Evolutionary conservation across 2,113 vertebrate genomes (phyloP).

Genomic region (Misgurnus anguillicaudatus): DNA sequence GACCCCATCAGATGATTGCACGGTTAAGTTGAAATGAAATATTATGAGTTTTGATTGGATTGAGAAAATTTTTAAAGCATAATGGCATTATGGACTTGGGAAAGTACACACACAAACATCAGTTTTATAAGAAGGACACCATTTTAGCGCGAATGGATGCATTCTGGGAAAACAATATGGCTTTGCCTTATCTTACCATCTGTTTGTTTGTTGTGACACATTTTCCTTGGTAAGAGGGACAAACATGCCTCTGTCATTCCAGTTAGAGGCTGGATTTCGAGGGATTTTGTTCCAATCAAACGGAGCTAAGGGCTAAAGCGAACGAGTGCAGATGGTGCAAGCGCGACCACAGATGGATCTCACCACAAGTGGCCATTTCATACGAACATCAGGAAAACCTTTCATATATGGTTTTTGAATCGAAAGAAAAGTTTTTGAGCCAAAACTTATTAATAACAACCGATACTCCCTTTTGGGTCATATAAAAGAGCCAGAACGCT

Average conservation of each 20-base stretch:
- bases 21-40: not conserved
- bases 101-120: not conserved
- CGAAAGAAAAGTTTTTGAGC: too few species aligned
- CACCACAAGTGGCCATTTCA: constrained; percentile 39
- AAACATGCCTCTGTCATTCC: constrained; percentile 50
- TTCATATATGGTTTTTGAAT: not conserved
- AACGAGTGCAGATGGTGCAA: constrained; percentile 55
- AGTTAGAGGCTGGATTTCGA: constrained; percentile 58
- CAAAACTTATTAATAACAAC: not conserved
- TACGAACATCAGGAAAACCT: constrained; percentile 24
- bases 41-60: not conserved
- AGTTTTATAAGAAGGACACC: constrained; percentile 8
- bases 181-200: constrained; percentile 58
- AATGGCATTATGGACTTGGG: not conserved
- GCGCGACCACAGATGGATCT: constrained; percentile 34
- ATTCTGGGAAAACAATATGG: constrained; percentile 53
- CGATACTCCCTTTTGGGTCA: too few species aligned
- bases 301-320: constrained; percentile 54
- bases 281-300: constrained; percentile 58
- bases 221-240: constrained; percentile 52
- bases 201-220: constrained; percentile 65
- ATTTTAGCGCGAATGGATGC: not conserved
- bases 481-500: too few species aligned
- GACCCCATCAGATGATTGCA: not conserved
- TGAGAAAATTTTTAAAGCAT: not conserved